Evolutionary conservation across 2,888 invertebrate species (phyloP), one percentile per base, ranked within the genome.

Genomic region (Leptinotarsa juncta): DNA sequence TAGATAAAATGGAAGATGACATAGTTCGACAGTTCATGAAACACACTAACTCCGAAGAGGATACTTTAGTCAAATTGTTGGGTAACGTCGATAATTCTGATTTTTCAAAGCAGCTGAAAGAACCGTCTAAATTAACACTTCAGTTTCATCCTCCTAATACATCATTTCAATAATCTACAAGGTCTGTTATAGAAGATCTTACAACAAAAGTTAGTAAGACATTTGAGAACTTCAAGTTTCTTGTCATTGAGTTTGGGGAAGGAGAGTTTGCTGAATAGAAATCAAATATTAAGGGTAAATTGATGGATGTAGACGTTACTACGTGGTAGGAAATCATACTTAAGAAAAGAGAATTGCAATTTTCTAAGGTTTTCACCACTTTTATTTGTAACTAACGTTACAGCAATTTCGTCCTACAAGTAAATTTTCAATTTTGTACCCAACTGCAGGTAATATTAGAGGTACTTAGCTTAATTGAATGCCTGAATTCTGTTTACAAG

Each of bases 221-320:
- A 72, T 74, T 83, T 75, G 80, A 79, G 67, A 81, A 82, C 65
- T 75, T 81, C 18, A 84, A 81, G 70, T 86, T 86, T 78, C 85
- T 89, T 42, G 82, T 92, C 3, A 84, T 86, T 57, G 89, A 89
- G 67, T 89, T 90, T 51, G 87, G 88, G 87, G n/a, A 87, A 2
- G 89, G 89, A 15, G 88, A 89, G 62, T 85, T 83, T 55, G 82
- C 85, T 1, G 84, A 88, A 75, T 79, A 90, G 70, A 82, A 84
- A 70, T 87, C 88, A 67, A 89, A 89, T 32, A 32, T 4, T 26
- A 26, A 26, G 26, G n/a, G n/a, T n/a, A n/a, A n/a, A n/a, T n/a
- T n/a, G n/a, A n/a, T n/a, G n/a, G n/a, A n/a, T n/a, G n/a, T n/a
- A n/a, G n/a, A n/a, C n/a, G n/a, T n/a, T n/a, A n/a, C n/a, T n/a